phyloP scores from a whole-genome alignment of 2,113 vertebrate genomes.

The Neomonachus schauinslandi region DNA sequence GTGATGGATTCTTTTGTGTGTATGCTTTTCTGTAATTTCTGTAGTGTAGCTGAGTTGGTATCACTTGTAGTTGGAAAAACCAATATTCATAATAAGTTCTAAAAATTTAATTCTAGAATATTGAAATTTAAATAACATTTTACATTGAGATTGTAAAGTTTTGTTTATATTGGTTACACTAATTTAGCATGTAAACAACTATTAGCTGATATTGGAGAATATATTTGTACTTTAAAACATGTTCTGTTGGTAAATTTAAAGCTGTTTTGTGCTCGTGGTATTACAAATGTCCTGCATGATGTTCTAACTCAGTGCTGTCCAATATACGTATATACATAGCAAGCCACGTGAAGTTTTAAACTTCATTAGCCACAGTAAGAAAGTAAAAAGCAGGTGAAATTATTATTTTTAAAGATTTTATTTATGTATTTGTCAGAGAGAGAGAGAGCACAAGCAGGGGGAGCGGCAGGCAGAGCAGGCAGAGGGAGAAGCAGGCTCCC shows the following conservation, averaged over 20 bases:
- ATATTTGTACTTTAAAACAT: not conserved
- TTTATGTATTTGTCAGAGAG: not conserved
- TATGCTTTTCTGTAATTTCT: not conserved
- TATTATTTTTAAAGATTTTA: conserved; percentile 5
- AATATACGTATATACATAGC: not conserved
- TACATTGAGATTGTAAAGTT: not conserved
- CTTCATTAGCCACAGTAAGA: not conserved
- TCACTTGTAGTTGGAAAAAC: not conserved
- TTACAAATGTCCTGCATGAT: not conserved
- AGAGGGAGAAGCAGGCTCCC: not conserved
- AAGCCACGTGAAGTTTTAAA: not conserved
- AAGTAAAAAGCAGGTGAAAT: not conserved
- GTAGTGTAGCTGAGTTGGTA: not conserved
- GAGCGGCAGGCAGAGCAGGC: not conserved
- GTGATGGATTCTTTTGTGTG: not conserved
- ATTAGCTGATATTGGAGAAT: not conserved
- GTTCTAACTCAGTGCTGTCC: not conserved
- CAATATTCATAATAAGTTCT: not conserved
- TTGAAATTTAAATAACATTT: conserved; percentile 12
- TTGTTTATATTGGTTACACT: not conserved
- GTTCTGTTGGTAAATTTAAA: conserved; percentile 31
- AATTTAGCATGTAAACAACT: not conserved
- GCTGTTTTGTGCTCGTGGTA: not conserved
- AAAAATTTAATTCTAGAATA: conserved; percentile 4
- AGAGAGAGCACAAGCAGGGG: too few species aligned